Base-by-base conservation (phyloP, 2,888 invertebrate genomes). In the Himalopsyche anomala region DNA sequence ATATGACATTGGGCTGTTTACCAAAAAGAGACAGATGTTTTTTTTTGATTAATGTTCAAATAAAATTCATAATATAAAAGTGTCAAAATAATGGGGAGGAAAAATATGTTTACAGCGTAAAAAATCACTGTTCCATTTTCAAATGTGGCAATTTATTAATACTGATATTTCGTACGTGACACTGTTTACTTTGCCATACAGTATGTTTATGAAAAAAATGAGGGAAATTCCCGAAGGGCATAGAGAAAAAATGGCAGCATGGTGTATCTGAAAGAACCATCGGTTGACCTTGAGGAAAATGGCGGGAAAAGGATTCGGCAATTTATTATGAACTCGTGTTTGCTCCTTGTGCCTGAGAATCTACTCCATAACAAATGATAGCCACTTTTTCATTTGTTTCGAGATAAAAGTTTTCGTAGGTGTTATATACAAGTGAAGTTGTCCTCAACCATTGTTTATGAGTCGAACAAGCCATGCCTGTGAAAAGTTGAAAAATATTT, bases 61-160 rank as follows among this genome's bases (percentile, higher is more conserved):
- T 62, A 62, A 62, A 19, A 62, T 62, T 62, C 28, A 62, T 62
- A 62, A 28, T 51, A 51, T 45, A 62, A 62, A 12, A 15, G 15
- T 74, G 74, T 74, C 74, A 36, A 36, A 74, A 74, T 74, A 36
- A 28, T 36, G 74, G 11, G 74, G 38, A 38, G 36, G 74, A 74
- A 74, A 74, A 74, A 74, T 74, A 74, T 36, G 74, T 36, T 36
- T 74, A 74, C 38, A 38, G 36, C 74, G 74, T 74, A 74, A 74
- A 74, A 74, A 74, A 74, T 74, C 74, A 38, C 74, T 74, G 74
- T 74, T 74, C 74, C 74, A 74, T 74, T 74, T 74, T 74, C 74
- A 74, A 74, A 74, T 74, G 74, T 74, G 74, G 74, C 74, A 74
- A 74, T 74, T 74, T 74, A 74, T 74, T 74, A 74, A 74, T 74